Base-by-base conservation (phyloP, 2,113 vertebrate genomes). In the Otocyon megalotis region DNA sequence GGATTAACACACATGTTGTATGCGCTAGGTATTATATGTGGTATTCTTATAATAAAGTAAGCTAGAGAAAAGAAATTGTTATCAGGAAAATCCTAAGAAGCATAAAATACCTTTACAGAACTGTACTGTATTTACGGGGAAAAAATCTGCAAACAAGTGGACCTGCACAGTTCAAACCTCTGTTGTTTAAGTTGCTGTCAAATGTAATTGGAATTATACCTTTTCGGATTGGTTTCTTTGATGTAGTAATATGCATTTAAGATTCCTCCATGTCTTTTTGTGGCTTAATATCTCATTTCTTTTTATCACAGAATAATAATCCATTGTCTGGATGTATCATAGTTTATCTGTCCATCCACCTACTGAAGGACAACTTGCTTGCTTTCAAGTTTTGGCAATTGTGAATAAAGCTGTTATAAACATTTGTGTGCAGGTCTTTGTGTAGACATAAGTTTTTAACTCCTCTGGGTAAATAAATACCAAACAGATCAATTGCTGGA, bases 381-480 rank as follows among this genome's bases (percentile, higher is more conserved):
- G 43, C 87, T 76, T 77, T 19, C 71, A 79, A 77, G 62, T 60
- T 84, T 85, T 85, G 24, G 60, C 50, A 37, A 48, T 90, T 60
- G 67, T 50, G 58, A 85, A 77, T 90, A 77, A 67, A 84, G 28
- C 20, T 77, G 12, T 63, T 76, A 48, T 77, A 87, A 92, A 58
- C 7, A 56, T 56, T 63, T 67, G 12, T 67, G 12, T 84, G 24
- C 5, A 48, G 35, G n/a, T 48, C 65, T 86, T 80, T 54, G 11
- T 72, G n/a, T 74, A 50, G 43, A 58, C 2, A 1, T 77, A 77
- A 6, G 16, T 93, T 80, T 96, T 84, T 62, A 69, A 26, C 20
- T 95, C 20, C 77, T 82, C 54, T 90, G 69, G 60, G 48, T 63
- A 90, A 84, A 84, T 63, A 90, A 84, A 84, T 67, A 56, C 26